These are phyloP conservation scores for Bubo blakistoni DNA, from an alignment of 2,113 vertebrate species.

Conservation along the genomic window DNA sequence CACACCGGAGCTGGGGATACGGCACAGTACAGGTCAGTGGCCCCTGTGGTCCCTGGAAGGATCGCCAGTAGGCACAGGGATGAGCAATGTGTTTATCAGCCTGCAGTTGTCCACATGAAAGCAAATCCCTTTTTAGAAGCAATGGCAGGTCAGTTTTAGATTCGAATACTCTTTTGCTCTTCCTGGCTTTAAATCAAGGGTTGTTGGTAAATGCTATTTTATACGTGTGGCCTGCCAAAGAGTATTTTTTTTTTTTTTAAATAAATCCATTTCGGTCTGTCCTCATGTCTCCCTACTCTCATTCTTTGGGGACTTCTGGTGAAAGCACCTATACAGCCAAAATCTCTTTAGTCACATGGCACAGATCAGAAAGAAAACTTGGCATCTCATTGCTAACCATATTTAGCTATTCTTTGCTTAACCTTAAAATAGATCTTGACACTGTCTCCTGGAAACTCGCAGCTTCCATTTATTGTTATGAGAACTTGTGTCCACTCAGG, in stretches of 20 bases:
- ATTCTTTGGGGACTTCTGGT: not conserved
- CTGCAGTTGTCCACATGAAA: not conserved
- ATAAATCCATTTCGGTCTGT: not conserved
- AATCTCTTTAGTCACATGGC: not conserved
- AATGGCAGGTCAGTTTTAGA: not conserved
- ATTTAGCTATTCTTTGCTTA: slow-evolving; percentile 39
- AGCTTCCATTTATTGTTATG: not conserved
- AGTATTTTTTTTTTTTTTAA: too few relatives aligned
- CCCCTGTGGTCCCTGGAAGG: not conserved
- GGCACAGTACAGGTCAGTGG: rapidly evolving
- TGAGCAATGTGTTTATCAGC: not conserved
- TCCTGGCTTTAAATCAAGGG: not conserved
- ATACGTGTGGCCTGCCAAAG: not conserved
- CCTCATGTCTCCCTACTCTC: not conserved
- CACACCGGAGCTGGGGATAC: rapidly evolving
- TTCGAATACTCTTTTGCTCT: not conserved
- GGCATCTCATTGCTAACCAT: slow-evolving; percentile 1
- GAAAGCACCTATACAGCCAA: not conserved
- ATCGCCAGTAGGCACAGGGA: rapidly evolving
- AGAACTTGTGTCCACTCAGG: not conserved
- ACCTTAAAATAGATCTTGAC: slow-evolving; percentile 53
- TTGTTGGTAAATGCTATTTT: not conserved
- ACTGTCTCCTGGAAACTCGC: not conserved
- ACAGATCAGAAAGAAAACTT: not conserved
- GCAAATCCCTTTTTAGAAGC: not conserved